Conservation (phyloP, 2,888 invertebrate genomes). For the Neoaliturus tenellus region DNA sequence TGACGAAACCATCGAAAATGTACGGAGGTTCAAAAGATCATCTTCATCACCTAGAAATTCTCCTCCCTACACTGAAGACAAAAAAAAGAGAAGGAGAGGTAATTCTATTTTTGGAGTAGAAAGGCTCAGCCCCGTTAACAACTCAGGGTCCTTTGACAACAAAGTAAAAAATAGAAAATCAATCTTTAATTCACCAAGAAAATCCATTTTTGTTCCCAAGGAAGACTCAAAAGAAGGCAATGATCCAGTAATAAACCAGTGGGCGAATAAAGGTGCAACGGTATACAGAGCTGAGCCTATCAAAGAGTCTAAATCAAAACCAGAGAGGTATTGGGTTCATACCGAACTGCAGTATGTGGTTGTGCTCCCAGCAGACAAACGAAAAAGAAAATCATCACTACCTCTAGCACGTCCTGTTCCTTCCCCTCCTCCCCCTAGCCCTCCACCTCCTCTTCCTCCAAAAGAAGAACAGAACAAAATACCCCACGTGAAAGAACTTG, state of each 20-base stretch:
- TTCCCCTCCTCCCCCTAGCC: background rate
- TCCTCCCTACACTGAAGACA: background rate
- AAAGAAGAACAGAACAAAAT: background rate
- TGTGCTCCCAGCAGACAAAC: background rate
- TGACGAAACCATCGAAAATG: no score
- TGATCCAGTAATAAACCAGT: background rate
- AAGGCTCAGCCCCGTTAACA: background rate
- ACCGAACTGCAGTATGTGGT: background rate
- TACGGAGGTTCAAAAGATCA: no score
- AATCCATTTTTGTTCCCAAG: background rate
- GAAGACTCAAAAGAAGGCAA: background rate
- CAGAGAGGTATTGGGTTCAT: background rate
- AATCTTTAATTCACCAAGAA: background rate
- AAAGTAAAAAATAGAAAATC: background rate
- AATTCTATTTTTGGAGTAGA: background rate
- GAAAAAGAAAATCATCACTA: background rate
- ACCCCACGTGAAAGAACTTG: background rate
- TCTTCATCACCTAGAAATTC: background rate
- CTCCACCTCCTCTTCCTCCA: background rate
- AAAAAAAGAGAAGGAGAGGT: background rate
- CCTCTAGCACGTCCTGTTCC: background rate
- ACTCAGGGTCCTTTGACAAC: background rate
- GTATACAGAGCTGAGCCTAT: background rate
- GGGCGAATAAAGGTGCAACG: background rate
- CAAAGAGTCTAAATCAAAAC: background rate